A percentile compares a stretch with the other conserved stretches of the same genome.
These are phyloP conservation scores for Dryas iulia DNA, from an alignment of 1,140 invertebrate species.

Conservation along the genomic window DNA sequence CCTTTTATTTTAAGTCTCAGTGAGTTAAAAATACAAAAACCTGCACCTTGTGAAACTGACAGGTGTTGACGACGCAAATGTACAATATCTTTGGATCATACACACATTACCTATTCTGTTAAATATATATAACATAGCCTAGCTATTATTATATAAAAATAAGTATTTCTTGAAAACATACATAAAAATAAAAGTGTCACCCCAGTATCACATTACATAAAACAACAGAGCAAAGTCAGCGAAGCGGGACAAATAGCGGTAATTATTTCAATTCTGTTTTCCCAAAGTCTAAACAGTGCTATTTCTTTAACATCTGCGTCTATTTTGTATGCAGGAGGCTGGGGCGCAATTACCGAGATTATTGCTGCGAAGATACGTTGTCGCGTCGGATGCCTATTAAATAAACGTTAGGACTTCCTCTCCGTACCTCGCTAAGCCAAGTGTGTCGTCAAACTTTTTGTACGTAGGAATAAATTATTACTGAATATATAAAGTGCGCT, in stretches of 20 bases:
- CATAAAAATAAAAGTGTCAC: not conserved
- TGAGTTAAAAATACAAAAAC: too few species aligned
- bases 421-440: constrained; percentile 41
- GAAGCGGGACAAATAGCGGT: constrained; percentile 17
- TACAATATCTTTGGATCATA: too few species aligned
- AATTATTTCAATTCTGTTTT: constrained; percentile 24
- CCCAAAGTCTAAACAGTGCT: constrained; percentile 23
- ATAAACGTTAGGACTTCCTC: constrained; percentile 58
- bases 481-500: not conserved
- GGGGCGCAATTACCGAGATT: constrained; percentile 58
- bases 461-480: constrained; percentile 2
- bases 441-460: constrained; percentile 17
- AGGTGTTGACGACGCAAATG: too few species aligned
- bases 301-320: constrained; percentile 31
- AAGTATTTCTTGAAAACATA: not conserved
- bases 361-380: constrained; percentile 41
- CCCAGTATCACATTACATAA: constrained; percentile 16
- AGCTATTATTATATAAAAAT: not conserved
- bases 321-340: constrained; percentile 46
- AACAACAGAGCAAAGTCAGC: constrained; percentile 9
- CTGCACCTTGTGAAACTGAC: too few species aligned
- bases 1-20: too few species aligned
- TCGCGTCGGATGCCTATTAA: constrained; percentile 58
- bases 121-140: not conserved
- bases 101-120: not conserved